Evolutionary conservation across 2,888 invertebrate species (phyloP), one percentile per base, ranked within the genome.

Genomic region (Theristus sp.): DNA sequence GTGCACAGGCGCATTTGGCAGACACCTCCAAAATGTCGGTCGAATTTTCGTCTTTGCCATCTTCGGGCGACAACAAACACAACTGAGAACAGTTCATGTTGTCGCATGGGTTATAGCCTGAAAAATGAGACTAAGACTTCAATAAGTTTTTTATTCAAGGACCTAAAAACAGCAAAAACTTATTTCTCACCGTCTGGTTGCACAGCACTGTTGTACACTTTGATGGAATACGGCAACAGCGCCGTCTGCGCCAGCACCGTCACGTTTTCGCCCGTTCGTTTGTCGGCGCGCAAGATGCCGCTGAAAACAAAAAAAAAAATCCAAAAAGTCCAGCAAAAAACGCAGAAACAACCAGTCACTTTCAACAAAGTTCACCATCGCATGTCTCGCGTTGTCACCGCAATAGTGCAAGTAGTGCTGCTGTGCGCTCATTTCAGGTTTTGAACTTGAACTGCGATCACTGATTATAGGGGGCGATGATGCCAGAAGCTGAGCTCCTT

Each of bases 221-320:
- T 90, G 65, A 96, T 87, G 2, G 90, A 90, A 6, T 94, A 80
- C 0, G 94, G 94, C 75, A 91, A 89, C 0, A 89, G 88, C 62
- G 94, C 89, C 61, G 91, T 78, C 74, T 93, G 91, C 0, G 89
- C 90, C 0, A 93, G 87, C 1, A 94, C 89, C 0, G 88, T 88
- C 74, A 91, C 89, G 73, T 91, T 90, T 29, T 82, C 80, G 24
- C 94, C 93, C 67, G 83, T 83, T 76, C 86, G 91, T 77, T 96
- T 96, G 74, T 91, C 63, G 26, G 70, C 70, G 25, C 69, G 60
- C 28, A 66, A 55, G 29, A 66, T 66, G 26, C 64, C 67, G n/a
- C 52, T 28, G n/a, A 46, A 46, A 22, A 46, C 55, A 24, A 20
- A 26, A 20, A 13, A 46, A 22, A 17, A 13, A 13, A 22, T n/a